Evolutionary conservation across 2,888 invertebrate species (phyloP).

Genomic region (Nineta flava): DNA sequence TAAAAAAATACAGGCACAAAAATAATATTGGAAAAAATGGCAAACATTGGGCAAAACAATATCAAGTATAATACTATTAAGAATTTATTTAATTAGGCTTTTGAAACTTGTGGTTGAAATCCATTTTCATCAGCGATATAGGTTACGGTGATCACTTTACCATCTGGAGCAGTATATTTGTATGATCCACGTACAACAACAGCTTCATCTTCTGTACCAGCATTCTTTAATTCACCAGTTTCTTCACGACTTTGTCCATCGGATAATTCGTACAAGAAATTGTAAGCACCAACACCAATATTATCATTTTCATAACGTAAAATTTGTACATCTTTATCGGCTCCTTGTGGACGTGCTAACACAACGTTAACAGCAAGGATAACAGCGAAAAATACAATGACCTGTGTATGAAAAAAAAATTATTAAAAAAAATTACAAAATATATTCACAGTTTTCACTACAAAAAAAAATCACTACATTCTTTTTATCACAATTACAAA

Average conservation of each 20-base stretch:
- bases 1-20: too few relatives aligned
- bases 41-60: too few relatives aligned
- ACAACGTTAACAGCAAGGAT: conserved; percentile 14
- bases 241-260: conserved; percentile 36
- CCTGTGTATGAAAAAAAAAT: not conserved
- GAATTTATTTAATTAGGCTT: too few relatives aligned
- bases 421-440: not conserved
- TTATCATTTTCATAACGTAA: conserved; percentile 20
- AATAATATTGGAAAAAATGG: too few relatives aligned
- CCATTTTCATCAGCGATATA: conserved; percentile 29
- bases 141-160: conserved; percentile 24
- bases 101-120: conserved; percentile 28
- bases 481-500: too few relatives aligned
- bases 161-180: conserved; percentile 37
- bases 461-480: not conserved
- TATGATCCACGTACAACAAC: conserved; percentile 33
- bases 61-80: too few relatives aligned
- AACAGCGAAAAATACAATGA: not conserved
- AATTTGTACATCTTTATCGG: conserved; percentile 14
- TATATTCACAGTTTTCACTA: not conserved
- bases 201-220: conserved; percentile 34
- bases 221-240: conserved; percentile 33
- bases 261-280: conserved; percentile 17
- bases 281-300: conserved; percentile 21
- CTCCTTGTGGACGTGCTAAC: conserved; percentile 15